Conservation (phyloP, 1,140 invertebrate genomes). For the Saccostrea echinata region DNA sequence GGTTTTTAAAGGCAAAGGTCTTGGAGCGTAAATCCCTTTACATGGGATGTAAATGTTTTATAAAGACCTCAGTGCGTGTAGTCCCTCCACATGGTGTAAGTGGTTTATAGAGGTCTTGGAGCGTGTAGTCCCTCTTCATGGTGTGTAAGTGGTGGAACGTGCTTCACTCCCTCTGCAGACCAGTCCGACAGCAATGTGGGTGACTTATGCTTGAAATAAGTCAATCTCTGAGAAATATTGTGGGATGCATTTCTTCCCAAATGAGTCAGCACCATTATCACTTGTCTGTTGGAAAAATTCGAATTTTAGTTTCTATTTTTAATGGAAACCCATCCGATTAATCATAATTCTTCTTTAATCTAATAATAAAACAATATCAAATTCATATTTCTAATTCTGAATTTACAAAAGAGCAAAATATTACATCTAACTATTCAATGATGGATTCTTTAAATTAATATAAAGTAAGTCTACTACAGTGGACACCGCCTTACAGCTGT, state of each 20-base stretch:
- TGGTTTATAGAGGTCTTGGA: conserved; percentile 84
- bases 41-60: neutral
- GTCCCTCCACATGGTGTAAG: neutral
- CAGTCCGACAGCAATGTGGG: conserved; percentile 92
- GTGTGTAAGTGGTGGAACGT: conserved; percentile 90
- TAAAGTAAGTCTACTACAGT: no score
- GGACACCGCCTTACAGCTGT: no score
- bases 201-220: conserved; percentile 89
- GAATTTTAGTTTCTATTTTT: no score
- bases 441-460: neutral
- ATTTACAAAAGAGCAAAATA: no score
- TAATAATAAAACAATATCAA: no score
- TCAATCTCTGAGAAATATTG: conserved; percentile 94
- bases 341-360: no score
- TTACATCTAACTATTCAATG: no score
- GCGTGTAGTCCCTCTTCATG: conserved; percentile 93
- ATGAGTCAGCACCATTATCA: conserved; percentile 96
- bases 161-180: conserved; percentile 85
- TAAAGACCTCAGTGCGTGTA: neutral
- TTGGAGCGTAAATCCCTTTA: no score
- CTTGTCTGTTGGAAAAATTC: conserved; percentile 86
- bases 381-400: no score
- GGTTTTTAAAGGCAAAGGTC: no score
- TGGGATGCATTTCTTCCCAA: conserved; percentile 97
- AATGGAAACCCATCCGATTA: no score